A percentile compares a stretch with the other conserved stretches of the same genome.
phyloP scores from a whole-genome alignment of 92 coral and sea anemone genomes.

The Epizoanthus ramosus region DNA sequence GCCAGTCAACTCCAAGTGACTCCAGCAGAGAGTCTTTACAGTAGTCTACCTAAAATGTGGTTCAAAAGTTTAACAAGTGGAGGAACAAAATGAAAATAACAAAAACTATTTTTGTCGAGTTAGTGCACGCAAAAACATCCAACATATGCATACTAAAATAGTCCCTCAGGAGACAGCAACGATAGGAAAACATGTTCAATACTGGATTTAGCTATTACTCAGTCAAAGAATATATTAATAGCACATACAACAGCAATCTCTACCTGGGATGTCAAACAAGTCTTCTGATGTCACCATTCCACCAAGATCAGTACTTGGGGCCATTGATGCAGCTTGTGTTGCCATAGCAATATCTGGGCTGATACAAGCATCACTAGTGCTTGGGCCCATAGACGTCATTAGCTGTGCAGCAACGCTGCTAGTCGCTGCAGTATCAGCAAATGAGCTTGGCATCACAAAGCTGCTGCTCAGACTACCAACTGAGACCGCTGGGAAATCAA shows the following conservation, averaged over 20 bases:
- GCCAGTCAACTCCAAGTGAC: too few relatives aligned
- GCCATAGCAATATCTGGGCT: slow-evolving; percentile 12
- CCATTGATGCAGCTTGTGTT: slow-evolving; percentile 1
- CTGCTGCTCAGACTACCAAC: slow-evolving; percentile 22
- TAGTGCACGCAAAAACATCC: too few relatives aligned
- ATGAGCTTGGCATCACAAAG: slow-evolving; percentile 50
- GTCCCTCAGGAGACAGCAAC: too few relatives aligned
- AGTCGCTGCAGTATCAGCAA: slow-evolving; percentile 52
- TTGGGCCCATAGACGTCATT: slow-evolving; percentile 46
- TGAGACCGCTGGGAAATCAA: slow-evolving; percentile 45
- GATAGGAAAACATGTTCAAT: too few relatives aligned
- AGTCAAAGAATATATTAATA: too few relatives aligned
- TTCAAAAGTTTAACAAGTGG: too few relatives aligned
- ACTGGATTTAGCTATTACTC: too few relatives aligned
- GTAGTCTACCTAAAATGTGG: too few relatives aligned
- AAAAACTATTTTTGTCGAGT: too few relatives aligned
- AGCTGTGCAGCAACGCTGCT: slow-evolving; percentile 30
- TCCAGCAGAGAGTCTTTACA: too few relatives aligned
- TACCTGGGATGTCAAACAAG: slow-evolving; percentile 35
- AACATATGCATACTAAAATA: too few relatives aligned
- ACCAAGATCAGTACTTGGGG: slow-evolving; percentile 25
- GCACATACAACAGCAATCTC: neutral
- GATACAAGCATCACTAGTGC: slow-evolving; percentile 29
- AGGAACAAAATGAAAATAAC: too few relatives aligned
- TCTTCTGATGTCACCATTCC: slow-evolving; percentile 32